Evolutionary conservation across 2,113 vertebrate genomes (phyloP).

Genomic region (Ahaetulla prasina): DNA sequence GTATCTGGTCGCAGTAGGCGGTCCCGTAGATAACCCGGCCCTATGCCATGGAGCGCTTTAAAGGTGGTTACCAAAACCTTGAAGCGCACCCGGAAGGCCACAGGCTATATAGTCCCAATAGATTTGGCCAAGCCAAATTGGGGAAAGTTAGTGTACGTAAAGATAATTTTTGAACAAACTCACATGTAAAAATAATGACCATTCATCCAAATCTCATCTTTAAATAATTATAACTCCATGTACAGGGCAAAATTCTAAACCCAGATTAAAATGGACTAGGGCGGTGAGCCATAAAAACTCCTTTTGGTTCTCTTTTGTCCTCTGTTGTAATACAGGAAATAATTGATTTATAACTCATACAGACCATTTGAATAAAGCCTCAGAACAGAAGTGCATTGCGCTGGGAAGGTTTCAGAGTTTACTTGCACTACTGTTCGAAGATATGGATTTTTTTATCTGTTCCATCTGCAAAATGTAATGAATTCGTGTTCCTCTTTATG

Average conservation of each 20-base stretch:
- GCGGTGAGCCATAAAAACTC: neutral
- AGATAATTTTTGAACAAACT: neutral
- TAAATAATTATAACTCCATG: neutral
- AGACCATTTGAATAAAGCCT: slow-evolving; percentile 23
- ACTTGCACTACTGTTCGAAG: slow-evolving; percentile 28
- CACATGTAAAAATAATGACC: neutral
- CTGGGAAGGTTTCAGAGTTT: slow-evolving; percentile 7
- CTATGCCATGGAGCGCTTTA: too few species aligned
- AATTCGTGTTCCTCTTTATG: slow-evolving; percentile 65
- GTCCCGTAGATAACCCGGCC: too few species aligned
- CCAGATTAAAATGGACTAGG: neutral
- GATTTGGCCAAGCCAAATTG: neutral
- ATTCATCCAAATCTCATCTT: neutral
- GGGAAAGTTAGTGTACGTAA: neutral
- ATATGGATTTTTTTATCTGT: slow-evolving; percentile 59
- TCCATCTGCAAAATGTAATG: slow-evolving; percentile 65
- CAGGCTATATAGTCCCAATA: neutral
- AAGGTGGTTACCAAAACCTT: too few species aligned
- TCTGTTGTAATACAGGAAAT: slow-evolving; percentile 3
- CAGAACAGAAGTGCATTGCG: slow-evolving; percentile 36
- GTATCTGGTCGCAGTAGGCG: too few species aligned
- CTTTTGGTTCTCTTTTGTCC: neutral
- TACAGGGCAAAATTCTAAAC: neutral
- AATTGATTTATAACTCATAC: neutral
- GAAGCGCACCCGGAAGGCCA: too few species aligned